Evolutionary conservation across 2,797 vertebrate genomes (phyloP).

Genomic region (Anisognathus igniventris): DNA sequence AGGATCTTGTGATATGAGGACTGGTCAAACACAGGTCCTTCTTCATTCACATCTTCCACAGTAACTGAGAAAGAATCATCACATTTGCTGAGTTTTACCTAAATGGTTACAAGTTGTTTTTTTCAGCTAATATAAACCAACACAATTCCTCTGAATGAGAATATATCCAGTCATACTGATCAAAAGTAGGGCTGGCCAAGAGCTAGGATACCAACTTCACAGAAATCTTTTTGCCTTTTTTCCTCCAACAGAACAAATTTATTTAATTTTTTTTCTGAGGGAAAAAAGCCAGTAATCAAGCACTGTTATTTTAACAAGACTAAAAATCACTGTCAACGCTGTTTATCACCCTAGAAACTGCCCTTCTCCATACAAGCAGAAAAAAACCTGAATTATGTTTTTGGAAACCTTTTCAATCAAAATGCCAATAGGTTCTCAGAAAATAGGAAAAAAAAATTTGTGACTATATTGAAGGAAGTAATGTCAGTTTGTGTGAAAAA

Average conservation of each 20-base stretch:
- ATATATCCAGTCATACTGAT: neutral
- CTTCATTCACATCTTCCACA: constrained; percentile 66
- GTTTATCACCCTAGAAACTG: neutral
- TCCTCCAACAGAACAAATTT: neutral
- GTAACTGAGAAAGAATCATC: constrained; percentile 18
- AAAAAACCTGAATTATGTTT: neutral
- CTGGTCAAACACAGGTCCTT: constrained; percentile 45
- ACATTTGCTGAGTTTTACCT: neutral
- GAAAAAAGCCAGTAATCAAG: neutral
- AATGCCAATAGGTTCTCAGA: neutral
- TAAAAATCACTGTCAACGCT: neutral
- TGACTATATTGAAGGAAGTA: neutral
- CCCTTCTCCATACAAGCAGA: neutral
- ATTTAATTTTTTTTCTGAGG: neutral
- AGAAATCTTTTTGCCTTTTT: neutral
- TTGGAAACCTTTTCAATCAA: neutral
- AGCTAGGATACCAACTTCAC: neutral
- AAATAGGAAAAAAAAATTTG: neutral
- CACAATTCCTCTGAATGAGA: neutral
- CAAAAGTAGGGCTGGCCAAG: neutral
- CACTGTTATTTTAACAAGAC: neutral
- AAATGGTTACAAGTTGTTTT: neutral
- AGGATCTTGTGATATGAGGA: constrained; percentile 43
- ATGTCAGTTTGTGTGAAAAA: neutral
- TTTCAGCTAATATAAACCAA: neutral